Evolutionary conservation across 2,797 vertebrate genomes (phyloP).

Genomic region (Orestias chungarensis): DNA sequence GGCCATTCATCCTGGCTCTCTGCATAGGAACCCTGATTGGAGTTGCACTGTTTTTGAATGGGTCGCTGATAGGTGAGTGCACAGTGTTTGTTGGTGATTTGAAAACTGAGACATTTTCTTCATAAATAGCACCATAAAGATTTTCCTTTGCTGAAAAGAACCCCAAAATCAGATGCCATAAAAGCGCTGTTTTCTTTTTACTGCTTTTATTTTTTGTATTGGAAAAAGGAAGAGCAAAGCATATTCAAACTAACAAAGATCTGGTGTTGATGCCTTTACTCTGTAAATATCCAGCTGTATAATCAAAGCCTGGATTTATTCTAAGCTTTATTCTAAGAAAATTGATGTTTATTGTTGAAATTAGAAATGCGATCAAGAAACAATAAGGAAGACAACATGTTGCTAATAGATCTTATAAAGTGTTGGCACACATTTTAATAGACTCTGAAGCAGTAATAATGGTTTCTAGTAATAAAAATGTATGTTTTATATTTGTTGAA

Average conservation of each 20-base stretch:
- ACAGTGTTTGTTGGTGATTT: background rate
- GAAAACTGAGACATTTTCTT: background rate
- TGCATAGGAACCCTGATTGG: constrained; percentile 92
- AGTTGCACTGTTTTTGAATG: constrained; percentile 95
- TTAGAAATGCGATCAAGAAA: too few species aligned
- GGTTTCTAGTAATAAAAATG: too few species aligned
- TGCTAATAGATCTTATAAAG: too few species aligned
- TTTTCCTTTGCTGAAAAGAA: too few species aligned
- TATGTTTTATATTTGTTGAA: too few species aligned
- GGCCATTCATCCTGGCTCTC: constrained; percentile 94
- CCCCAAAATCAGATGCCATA: background rate
- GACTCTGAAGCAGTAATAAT: too few species aligned
- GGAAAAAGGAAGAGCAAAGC: background rate
- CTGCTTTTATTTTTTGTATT: constrained; percentile 22
- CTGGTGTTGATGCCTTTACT: background rate
- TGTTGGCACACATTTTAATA: too few species aligned
- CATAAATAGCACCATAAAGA: too few species aligned
- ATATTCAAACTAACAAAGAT: constrained; percentile 3
- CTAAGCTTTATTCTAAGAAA: too few species aligned
- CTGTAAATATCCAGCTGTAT: background rate
- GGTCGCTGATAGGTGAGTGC: constrained; percentile 90
- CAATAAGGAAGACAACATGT: too few species aligned
- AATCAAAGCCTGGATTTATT: background rate
- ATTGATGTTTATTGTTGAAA: too few species aligned
- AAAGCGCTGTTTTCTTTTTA: constrained; percentile 4